A percentile compares a stretch with the other conserved stretches of the same genome.
Conservation (phyloP, 2,888 invertebrate genomes). For the Cremastobaeus sp. region DNA sequence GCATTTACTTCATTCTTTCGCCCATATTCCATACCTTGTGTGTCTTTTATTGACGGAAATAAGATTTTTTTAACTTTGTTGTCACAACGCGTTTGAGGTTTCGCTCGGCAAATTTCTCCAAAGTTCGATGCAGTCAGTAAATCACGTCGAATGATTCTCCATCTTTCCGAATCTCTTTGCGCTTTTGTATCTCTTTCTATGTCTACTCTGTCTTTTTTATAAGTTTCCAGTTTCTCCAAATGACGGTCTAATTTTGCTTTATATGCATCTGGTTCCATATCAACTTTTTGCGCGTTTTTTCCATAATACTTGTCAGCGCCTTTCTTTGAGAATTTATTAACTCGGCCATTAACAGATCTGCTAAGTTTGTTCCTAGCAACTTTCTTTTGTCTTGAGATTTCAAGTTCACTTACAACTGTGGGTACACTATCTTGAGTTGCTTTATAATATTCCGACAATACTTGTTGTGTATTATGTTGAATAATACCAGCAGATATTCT, state of each 20-base stretch:
- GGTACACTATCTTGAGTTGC: constrained; percentile 8
- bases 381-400: constrained; percentile 3
- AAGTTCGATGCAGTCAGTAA: constrained; percentile 53
- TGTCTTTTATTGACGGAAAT: constrained; percentile 22
- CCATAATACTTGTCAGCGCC: background rate
- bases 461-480: constrained; percentile 18
- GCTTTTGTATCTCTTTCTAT: constrained; percentile 29
- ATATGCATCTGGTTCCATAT: constrained; percentile 1
- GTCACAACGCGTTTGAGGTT: constrained; percentile 30
- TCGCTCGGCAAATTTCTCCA: constrained; percentile 44
- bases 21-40: constrained; percentile 33
- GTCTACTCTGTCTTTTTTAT: background rate
- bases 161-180: constrained; percentile 42
- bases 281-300: constrained; percentile 7
- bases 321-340: background rate
- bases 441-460: constrained; percentile 6
- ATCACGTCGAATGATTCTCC: constrained; percentile 29
- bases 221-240: constrained; percentile 6
- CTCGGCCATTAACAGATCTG: background rate
- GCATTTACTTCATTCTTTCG: constrained; percentile 43
- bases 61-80: constrained; percentile 42
- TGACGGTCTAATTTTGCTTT: background rate
- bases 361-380: constrained; percentile 1
- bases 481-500: constrained; percentile 23
- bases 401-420: background rate